Conservation (phyloP, 1,140 invertebrate genomes). For the Cyrtorhinus lividipennis region DNA sequence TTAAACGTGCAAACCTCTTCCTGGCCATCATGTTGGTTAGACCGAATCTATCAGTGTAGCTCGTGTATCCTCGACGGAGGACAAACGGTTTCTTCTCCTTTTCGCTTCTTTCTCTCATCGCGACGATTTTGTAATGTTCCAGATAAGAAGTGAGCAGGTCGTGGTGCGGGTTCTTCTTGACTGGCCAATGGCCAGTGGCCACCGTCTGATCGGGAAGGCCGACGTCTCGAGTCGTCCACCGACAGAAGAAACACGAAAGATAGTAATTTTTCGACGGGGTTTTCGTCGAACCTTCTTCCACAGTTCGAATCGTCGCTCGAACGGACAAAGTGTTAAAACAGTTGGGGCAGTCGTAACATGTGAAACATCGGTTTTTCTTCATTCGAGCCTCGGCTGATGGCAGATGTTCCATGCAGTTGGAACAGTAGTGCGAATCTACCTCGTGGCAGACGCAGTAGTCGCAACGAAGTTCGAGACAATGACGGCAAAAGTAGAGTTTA, state of each 20-base stretch:
- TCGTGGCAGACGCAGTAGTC: constrained; percentile 91
- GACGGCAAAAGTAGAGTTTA: constrained; percentile 81
- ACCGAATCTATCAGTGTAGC: constrained; percentile 60
- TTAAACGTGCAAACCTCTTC: constrained; percentile 35
- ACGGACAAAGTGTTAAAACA: constrained; percentile 84
- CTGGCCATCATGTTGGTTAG: constrained; percentile 66
- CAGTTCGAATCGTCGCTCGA: constrained; percentile 49
- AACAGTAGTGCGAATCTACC: constrained; percentile 89
- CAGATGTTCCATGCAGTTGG: constrained; percentile 90
- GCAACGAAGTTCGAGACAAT: constrained; percentile 82
- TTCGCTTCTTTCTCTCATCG: constrained; percentile 57
- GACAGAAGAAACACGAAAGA: constrained; percentile 83
- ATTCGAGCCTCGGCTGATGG: constrained; percentile 84
- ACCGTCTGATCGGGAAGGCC: constrained; percentile 75
- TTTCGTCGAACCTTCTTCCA: constrained; percentile 37
- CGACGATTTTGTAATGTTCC: constrained; percentile 51
- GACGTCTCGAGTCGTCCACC: constrained; percentile 90
- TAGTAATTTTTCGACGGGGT: constrained; percentile 79
- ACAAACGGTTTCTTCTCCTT: constrained; percentile 59
- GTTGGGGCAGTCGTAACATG: constrained; percentile 88
- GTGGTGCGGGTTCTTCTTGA: constrained; percentile 59
- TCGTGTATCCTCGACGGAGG: constrained; percentile 32
- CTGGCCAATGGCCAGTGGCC: constrained; percentile 60
- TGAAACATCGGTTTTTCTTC: constrained; percentile 84
- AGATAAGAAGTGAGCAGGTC: constrained; percentile 56